phyloP scores from a whole-genome alignment of 1,140 invertebrate species.

The Leptinotarsa texana region DNA sequence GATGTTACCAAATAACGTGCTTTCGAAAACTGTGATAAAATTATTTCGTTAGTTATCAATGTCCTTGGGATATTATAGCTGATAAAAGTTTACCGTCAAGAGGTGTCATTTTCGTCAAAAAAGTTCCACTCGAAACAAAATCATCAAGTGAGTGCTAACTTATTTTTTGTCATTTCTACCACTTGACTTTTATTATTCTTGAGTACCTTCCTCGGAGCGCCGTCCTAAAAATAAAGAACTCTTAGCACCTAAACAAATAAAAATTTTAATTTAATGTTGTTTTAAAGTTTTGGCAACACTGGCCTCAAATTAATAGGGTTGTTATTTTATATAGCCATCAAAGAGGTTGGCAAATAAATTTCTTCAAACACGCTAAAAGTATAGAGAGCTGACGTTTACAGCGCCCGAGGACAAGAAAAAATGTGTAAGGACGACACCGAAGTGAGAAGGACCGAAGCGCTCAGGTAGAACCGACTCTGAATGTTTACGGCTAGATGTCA shows the following conservation, averaged over 20 bases:
- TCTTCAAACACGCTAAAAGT: conserved; percentile 29
- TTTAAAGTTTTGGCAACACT: conserved; percentile 27
- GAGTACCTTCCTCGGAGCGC: conserved; percentile 9
- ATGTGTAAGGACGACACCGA: conserved; percentile 32
- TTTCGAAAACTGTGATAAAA: no score
- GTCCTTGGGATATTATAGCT: no score
- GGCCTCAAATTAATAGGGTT: conserved; percentile 29
- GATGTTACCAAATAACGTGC: no score
- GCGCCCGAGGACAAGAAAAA: conserved; percentile 32
- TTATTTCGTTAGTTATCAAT: no score
- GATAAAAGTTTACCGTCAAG: not conserved
- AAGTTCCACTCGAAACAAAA: not conserved
- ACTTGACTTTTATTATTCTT: conserved; percentile 26
- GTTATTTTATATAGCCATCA: conserved; percentile 31
- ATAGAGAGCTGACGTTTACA: conserved; percentile 35
- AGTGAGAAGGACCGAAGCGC: conserved; percentile 9
- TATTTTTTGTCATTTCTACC: conserved; percentile 12
- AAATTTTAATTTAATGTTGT: conserved; percentile 12
- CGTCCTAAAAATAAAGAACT: conserved; percentile 25
- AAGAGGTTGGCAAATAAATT: conserved; percentile 34
- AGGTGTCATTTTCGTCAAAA: no score
- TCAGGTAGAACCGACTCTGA: conserved; percentile 31
- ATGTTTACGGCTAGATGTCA: conserved; percentile 31
- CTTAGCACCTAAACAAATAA: conserved; percentile 22
- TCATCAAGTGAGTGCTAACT: conserved; percentile 11